Conservation (phyloP, 2,888 invertebrate species). For the Cyclophora punctaria region DNA sequence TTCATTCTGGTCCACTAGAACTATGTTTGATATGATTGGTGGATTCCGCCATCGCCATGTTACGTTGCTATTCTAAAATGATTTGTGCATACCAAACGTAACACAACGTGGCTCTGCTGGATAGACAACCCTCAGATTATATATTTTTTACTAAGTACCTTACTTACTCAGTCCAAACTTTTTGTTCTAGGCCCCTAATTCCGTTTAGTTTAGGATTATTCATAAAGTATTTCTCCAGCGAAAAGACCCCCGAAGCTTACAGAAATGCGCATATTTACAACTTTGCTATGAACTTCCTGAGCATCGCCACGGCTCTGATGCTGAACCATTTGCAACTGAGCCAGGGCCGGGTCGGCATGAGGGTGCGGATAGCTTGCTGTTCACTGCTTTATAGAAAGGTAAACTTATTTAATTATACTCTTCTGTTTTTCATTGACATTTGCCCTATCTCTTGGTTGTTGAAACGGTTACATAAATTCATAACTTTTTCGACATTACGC, state of each 20-base stretch:
- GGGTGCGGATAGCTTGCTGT: slow-evolving; percentile 84
- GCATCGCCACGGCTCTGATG: slow-evolving; percentile 74
- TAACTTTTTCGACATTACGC: no score
- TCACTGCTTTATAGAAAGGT: slow-evolving; percentile 91
- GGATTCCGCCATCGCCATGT: no score
- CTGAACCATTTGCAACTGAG: slow-evolving; percentile 78
- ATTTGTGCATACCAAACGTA: no score
- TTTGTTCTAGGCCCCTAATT: slow-evolving; percentile 74
- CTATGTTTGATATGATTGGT: no score
- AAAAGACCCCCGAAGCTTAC: slow-evolving; percentile 57
- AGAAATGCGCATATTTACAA: slow-evolving; percentile 80
- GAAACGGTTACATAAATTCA: no score
- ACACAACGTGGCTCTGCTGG: no score
- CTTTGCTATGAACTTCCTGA: slow-evolving; percentile 74
- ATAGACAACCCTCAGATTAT: no score
- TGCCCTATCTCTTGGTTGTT: no score
- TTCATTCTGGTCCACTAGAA: no score
- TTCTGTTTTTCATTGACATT: neutral
- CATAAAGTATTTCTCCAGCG: slow-evolving; percentile 77
- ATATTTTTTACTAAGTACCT: no score
- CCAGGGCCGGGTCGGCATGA: slow-evolving; percentile 82
- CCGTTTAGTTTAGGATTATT: slow-evolving; percentile 77
- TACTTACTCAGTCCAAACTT: neutral
- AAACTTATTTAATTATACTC: slow-evolving; percentile 10
- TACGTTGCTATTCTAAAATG: no score